phyloP scores from a whole-genome alignment of 1,140 invertebrate genomes.

The Drosophila pectinifera region DNA sequence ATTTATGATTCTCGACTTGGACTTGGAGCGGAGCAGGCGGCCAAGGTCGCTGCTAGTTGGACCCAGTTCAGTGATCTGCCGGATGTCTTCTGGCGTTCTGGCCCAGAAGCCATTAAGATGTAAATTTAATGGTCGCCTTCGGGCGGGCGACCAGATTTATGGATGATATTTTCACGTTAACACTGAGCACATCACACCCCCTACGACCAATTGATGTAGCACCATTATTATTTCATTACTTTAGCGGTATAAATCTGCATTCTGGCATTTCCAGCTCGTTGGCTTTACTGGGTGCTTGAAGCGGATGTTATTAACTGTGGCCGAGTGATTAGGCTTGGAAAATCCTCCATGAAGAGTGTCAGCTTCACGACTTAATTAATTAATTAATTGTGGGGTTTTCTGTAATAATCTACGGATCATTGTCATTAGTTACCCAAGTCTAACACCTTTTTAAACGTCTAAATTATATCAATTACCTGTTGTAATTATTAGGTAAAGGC shows the following conservation, averaged over 20 bases:
- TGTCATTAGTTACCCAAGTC: too few relatives aligned
- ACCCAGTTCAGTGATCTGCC: slow-evolving; percentile 60
- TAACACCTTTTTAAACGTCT: background rate
- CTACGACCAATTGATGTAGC: slow-evolving; percentile 18
- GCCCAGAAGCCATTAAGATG: slow-evolving; percentile 72
- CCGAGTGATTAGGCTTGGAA: slow-evolving; percentile 18
- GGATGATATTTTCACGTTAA: slow-evolving; percentile 60
- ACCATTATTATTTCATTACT: background rate
- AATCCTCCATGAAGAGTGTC: slow-evolving; percentile 1
- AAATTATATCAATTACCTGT: too few relatives aligned
- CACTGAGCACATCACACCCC: slow-evolving; percentile 47
- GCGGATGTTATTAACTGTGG: slow-evolving; percentile 23
- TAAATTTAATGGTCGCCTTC: slow-evolving; percentile 72
- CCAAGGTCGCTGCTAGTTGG: slow-evolving; percentile 54
- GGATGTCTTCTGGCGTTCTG: slow-evolving; percentile 68
- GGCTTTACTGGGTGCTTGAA: background rate
- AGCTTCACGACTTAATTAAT: background rate
- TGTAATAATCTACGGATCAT: background rate
- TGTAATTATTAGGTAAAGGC: background rate
- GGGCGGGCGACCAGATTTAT: slow-evolving; percentile 53
- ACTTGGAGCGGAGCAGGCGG: background rate
- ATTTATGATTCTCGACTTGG: slow-evolving; percentile 62
- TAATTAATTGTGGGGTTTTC: background rate
- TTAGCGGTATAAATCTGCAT: slow-evolving; percentile 10
- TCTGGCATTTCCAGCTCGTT: slow-evolving; percentile 50